Base-by-base conservation (phyloP, 2,888 invertebrate species). In the Sminthurinus aureus region DNA sequence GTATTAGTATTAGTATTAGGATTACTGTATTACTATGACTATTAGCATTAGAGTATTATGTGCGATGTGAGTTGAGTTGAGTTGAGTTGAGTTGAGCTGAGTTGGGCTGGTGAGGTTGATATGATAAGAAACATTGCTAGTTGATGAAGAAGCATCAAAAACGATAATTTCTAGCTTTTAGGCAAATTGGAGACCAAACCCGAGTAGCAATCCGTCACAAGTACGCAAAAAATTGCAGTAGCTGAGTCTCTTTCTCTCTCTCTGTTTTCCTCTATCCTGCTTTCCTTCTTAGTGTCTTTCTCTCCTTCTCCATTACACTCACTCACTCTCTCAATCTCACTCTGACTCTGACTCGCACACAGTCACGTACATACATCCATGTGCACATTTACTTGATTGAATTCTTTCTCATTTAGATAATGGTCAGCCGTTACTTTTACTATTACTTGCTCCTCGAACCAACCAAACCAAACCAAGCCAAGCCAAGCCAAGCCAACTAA, bases 391-490 rank as follows among this genome's bases (percentile, higher is more conserved):
- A 87, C 79, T 84, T 87, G 87, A 87, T 87, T 86, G 87, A 87
- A 87, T 87, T 87, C 87, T 85, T 86, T 85, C 87, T 87, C 87
- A 87, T 87, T 87, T 86, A 84, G 86, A 86, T 86, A 87, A 87
- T 87, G 87, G 87, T 87, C 87, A 87, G 86, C 85, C 85, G 85
- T 87, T 86, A 86, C 86, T 84, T 84, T 38, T 58, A 18, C 58
- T 58, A 15, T 58, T 58, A 58, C 58, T 58, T 18, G 15, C 58
- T 38, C 58, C 18, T 15, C 58, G 58, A 58, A 58, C 67, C 75
- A 82, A 67, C 79, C 24, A 64, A 13, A 24, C 26, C 67, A 67
- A 18, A 22, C 69, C 73, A 50, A 58, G 26, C 22, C 15, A 26
- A 73, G 74, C 18, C 51, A 38, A 38, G 38, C 38, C 38, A 38